A percentile compares a stretch with the other conserved stretches of the same genome.
Evolutionary conservation across 2,888 invertebrate genomes (phyloP).

Genomic region (Orthosia gracilis): DNA sequence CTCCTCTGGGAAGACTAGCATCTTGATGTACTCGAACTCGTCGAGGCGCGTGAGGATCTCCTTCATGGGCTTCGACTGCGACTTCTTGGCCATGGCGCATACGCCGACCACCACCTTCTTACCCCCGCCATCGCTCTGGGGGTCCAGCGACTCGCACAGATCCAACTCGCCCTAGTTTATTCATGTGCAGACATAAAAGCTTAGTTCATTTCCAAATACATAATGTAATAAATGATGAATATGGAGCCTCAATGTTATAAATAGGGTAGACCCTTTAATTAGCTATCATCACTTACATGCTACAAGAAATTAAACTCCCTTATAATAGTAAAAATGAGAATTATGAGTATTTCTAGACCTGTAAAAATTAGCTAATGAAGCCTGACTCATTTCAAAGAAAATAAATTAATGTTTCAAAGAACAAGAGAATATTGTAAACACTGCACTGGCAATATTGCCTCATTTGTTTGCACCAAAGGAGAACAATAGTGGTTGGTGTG

Average conservation of each 20-base stretch:
- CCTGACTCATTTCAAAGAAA: conserved; percentile 31
- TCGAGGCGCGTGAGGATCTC: conserved; percentile 99
- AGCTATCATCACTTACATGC: conserved; percentile 7
- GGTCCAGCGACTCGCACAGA: conserved; percentile 93
- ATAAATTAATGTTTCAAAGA: conserved; percentile 33
- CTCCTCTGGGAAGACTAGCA: conserved; percentile 98
- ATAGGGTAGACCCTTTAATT: background rate
- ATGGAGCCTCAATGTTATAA: conserved; percentile 2
- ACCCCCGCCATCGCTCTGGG: conserved; percentile 92
- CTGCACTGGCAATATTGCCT: conserved; percentile 7
- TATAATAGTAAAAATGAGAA: background rate
- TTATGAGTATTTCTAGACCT: conserved; percentile 19
- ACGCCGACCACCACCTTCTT: conserved; percentile 99
- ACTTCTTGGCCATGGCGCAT: conserved; percentile 99
- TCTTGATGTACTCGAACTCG: conserved; percentile 99
- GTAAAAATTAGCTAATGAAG: conserved; percentile 7
- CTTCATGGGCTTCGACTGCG: conserved; percentile 99
- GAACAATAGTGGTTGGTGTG: conserved; percentile 16
- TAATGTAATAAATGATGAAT: background rate
- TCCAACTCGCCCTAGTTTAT: conserved; percentile 94
- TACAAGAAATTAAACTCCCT: background rate
- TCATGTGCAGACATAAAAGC: conserved; percentile 20
- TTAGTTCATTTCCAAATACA: conserved; percentile 16
- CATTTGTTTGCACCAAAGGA: conserved; percentile 18
- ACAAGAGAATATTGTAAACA: conserved; percentile 44